Conservation (phyloP, 2,888 invertebrate species). For the Philereme vetulata region DNA sequence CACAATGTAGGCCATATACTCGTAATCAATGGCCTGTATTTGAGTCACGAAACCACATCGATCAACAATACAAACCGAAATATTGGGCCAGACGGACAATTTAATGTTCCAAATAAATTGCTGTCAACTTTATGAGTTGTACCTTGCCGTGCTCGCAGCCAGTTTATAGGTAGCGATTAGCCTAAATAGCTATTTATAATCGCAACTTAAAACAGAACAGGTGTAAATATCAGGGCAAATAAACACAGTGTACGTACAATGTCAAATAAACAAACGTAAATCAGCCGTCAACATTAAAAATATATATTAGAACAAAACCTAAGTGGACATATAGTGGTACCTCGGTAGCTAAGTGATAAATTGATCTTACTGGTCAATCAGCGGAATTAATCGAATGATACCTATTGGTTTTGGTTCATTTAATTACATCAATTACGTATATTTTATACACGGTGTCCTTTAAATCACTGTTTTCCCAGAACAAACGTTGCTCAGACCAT, state of each 20-base stretch:
- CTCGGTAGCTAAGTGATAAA: too few species aligned
- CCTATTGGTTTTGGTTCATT: too few species aligned
- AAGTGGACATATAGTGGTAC: too few species aligned
- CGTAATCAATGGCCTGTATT: slow-evolving; percentile 6
- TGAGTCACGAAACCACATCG: slow-evolving; percentile 11
- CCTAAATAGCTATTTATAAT: slow-evolving; percentile 23
- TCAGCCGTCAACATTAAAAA: slow-evolving; percentile 1
- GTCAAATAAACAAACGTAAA: slow-evolving; percentile 10
- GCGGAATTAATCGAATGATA: too few species aligned
- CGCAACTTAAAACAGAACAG: slow-evolving; percentile 21
- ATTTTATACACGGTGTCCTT: too few species aligned
- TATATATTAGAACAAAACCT: neutral
- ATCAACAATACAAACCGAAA: slow-evolving; percentile 19
- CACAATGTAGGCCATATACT: neutral
- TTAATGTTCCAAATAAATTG: slow-evolving; percentile 20
- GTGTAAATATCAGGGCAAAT: slow-evolving; percentile 31
- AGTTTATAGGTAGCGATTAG: slow-evolving; percentile 25
- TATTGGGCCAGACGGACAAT: slow-evolving; percentile 10
- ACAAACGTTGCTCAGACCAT: too few species aligned
- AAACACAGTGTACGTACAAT: slow-evolving; percentile 21
- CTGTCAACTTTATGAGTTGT: slow-evolving; percentile 13
- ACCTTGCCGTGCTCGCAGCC: slow-evolving; percentile 4
- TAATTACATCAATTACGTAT: too few species aligned
- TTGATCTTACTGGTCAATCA: too few species aligned
- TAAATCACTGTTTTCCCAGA: too few species aligned